Evolutionary conservation across 2,888 invertebrate genomes (phyloP).

Genomic region (Megamerina dolium): DNA sequence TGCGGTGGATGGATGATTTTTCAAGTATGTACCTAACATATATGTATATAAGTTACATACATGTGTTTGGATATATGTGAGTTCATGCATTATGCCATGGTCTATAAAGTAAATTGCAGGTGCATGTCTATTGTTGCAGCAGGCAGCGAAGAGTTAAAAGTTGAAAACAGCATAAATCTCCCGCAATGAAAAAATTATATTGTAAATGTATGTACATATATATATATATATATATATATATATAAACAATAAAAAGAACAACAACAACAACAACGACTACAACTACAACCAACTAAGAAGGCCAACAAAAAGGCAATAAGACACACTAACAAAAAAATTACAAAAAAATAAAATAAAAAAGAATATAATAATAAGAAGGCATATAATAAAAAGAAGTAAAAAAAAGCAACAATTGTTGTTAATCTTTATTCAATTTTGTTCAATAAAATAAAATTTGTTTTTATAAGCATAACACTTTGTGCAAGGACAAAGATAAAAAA

Average conservation of each 20-base stretch:
- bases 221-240: background rate
- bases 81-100: constrained; percentile 32
- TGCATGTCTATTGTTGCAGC: constrained; percentile 39
- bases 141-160: constrained; percentile 13
- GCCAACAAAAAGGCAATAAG: constrained; percentile 4
- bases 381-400: no score
- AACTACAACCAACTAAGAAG: background rate
- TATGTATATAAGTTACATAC: background rate
- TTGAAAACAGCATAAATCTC: constrained; percentile 29
- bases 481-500: no score
- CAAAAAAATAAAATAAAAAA: constrained; percentile 1
- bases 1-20: no score
- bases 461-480: no score
- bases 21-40: no score
- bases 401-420: no score
- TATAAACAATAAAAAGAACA: background rate
- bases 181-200: constrained; percentile 30
- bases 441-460: no score
- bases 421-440: no score
- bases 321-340: background rate
- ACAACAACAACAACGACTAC: background rate
- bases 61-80: background rate
- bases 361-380: no score
- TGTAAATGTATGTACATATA: no score
- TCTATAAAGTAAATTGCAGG: constrained; percentile 49